Evolutionary conservation across 1,140 invertebrate species (phyloP).

Genomic region (Rhagoletis zephyria): DNA sequence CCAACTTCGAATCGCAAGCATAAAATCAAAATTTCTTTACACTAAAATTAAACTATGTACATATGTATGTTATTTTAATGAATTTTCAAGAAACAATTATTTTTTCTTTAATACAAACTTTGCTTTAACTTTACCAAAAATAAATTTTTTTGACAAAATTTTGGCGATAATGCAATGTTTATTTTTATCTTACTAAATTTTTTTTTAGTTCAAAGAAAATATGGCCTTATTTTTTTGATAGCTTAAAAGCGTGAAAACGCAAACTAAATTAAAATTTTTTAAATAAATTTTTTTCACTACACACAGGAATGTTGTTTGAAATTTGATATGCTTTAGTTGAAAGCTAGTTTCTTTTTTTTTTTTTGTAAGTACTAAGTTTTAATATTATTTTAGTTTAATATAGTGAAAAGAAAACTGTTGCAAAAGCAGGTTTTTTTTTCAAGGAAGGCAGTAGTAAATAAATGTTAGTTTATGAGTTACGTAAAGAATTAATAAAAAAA

Average conservation of each 20-base stretch:
- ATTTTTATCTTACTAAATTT: slow-evolving; percentile 27
- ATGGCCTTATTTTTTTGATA: slow-evolving; percentile 54
- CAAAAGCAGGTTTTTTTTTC: neutral
- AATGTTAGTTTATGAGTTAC: slow-evolving; percentile 12
- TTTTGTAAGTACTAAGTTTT: neutral
- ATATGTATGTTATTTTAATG: slow-evolving; percentile 28
- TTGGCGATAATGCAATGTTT: slow-evolving; percentile 38
- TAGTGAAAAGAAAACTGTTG: neutral
- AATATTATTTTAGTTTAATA: slow-evolving; percentile 20
- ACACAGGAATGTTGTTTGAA: slow-evolving; percentile 5
- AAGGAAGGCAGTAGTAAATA: neutral
- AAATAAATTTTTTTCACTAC: slow-evolving; percentile 26
- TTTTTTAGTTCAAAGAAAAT: slow-evolving; percentile 39
- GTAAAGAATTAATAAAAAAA: slow-evolving; percentile 22
- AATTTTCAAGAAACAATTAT: neutral
- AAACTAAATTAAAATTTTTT: slow-evolving; percentile 53
- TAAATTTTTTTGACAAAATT: neutral
- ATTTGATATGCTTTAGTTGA: slow-evolving; percentile 22
- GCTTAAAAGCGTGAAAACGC: slow-evolving; percentile 37
- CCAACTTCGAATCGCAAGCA: slow-evolving; percentile 7
- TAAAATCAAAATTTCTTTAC: slow-evolving; percentile 50
- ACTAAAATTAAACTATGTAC: neutral
- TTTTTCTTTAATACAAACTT: slow-evolving; percentile 3
- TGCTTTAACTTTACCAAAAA: slow-evolving; percentile 46
- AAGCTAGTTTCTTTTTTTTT: neutral